Percentiles rank a stretch among this genome's conserved stretches.
phyloP scores from a whole-genome alignment of 2,113 vertebrate genomes.

The Tinamus guttatus region DNA sequence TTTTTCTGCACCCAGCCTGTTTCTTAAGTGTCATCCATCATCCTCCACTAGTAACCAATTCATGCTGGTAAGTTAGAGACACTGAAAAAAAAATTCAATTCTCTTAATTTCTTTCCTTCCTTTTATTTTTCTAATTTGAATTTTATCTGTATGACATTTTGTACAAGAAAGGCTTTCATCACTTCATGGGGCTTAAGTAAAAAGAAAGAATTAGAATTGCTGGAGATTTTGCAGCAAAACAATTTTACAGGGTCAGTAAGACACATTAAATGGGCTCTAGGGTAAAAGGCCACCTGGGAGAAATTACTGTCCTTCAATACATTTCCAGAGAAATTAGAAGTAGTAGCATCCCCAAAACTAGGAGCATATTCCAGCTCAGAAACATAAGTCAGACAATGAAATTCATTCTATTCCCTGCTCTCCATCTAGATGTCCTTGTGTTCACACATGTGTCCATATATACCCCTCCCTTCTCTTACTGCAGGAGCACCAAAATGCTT shows the following conservation, averaged over 20 bases:
- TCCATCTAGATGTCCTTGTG: not conserved
- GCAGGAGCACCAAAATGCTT: not conserved
- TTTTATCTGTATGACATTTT: not conserved
- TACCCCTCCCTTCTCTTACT: not conserved
- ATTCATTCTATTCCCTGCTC: rapidly evolving
- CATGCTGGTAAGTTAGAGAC: not conserved
- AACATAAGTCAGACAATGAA: not conserved
- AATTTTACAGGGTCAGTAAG: not conserved
- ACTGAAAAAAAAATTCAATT: not conserved
- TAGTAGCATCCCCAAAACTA: not conserved
- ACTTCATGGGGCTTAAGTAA: not conserved
- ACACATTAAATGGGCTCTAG: not conserved
- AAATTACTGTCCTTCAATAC: not conserved
- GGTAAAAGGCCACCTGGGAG: not conserved
- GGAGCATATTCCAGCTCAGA: not conserved
- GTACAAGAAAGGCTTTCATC: not conserved
- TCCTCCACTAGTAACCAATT: not conserved
- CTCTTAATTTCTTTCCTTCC: not conserved
- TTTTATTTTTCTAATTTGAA: not conserved
- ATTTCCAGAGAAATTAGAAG: not conserved
- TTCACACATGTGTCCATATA: rapidly evolving
- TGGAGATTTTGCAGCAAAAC: not conserved
- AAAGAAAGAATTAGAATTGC: not conserved
- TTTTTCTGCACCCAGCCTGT: not conserved
- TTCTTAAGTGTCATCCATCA: not conserved